Evolutionary conservation across 2,797 vertebrate species (phyloP).

Genomic region (Sebastes matsubarae): DNA sequence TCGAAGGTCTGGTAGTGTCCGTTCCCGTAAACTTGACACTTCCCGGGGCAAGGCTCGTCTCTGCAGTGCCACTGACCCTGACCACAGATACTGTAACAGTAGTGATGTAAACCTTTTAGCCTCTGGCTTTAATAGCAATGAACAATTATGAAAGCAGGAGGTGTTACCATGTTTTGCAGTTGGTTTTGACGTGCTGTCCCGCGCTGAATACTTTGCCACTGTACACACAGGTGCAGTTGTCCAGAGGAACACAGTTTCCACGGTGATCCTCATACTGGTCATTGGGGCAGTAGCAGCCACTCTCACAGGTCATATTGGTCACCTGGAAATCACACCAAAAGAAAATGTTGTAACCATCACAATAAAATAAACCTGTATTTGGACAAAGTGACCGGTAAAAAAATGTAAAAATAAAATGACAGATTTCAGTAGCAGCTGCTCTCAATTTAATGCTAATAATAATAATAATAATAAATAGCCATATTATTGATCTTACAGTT

Average conservation of each 20-base stretch:
- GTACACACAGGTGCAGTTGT: constrained; percentile 84
- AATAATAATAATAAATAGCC: background rate
- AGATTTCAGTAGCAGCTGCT: background rate
- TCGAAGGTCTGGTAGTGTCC: constrained; percentile 88
- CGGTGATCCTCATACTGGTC: constrained; percentile 81
- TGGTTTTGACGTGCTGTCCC: constrained; percentile 74
- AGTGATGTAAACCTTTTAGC: background rate
- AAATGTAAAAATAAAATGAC: background rate
- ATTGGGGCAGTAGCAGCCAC: constrained; percentile 85
- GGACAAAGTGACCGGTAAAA: background rate
- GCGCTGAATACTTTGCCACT: constrained; percentile 76
- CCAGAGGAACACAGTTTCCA: constrained; percentile 78
- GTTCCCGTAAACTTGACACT: constrained; percentile 87
- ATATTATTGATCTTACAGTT: background rate
- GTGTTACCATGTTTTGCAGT: constrained; percentile 85
- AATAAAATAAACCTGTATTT: background rate
- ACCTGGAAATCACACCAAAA: constrained; percentile 46
- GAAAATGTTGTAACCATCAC: background rate
- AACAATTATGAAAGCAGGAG: background rate
- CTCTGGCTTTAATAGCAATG: no score
- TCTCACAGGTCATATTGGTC: constrained; percentile 67
- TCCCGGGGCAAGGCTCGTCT: constrained; percentile 76
- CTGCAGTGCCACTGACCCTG: constrained; percentile 83
- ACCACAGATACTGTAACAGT: constrained; percentile 74
- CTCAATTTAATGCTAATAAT: background rate